phyloP scores from a whole-genome alignment of 2,797 vertebrate species.

The Tinamus major region DNA sequence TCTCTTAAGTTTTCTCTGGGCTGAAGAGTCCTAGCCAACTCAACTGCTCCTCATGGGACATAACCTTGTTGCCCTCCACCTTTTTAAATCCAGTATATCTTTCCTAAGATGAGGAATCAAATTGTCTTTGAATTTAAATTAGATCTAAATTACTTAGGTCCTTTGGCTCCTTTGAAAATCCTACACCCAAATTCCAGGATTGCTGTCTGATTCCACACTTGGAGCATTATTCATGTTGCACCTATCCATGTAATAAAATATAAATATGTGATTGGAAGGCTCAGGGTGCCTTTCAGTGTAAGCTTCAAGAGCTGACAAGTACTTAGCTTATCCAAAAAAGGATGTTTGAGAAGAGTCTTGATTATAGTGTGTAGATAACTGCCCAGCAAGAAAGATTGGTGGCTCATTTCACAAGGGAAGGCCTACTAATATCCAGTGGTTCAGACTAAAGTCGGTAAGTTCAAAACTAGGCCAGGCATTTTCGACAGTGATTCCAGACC shows the following conservation, averaged over 20 bases:
- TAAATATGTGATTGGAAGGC: neutral
- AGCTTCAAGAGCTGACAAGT: neutral
- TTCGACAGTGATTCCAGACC: neutral
- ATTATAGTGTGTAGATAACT: neutral
- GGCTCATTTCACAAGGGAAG: neutral
- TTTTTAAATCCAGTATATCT: neutral
- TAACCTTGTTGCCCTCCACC: neutral
- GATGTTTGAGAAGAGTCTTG: neutral
- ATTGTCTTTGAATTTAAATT: neutral
- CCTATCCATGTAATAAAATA: neutral
- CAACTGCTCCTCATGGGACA: neutral
- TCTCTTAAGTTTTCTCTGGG: neutral
- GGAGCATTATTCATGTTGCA: neutral
- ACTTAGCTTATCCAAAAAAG: neutral
- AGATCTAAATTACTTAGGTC: neutral
- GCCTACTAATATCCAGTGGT: neutral
- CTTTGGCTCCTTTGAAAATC: too few relatives aligned
- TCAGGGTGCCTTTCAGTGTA: neutral
- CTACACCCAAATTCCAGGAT: neutral
- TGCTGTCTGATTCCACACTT: neutral
- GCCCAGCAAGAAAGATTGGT: neutral
- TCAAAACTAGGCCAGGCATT: neutral
- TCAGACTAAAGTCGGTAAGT: neutral
- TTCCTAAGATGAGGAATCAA: neutral
- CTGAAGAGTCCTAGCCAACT: neutral